A percentile compares a stretch with the other conserved stretches of the same genome.
Evolutionary conservation across 2,888 invertebrate species (phyloP).

Genomic region (Aspidapion aeneum): DNA sequence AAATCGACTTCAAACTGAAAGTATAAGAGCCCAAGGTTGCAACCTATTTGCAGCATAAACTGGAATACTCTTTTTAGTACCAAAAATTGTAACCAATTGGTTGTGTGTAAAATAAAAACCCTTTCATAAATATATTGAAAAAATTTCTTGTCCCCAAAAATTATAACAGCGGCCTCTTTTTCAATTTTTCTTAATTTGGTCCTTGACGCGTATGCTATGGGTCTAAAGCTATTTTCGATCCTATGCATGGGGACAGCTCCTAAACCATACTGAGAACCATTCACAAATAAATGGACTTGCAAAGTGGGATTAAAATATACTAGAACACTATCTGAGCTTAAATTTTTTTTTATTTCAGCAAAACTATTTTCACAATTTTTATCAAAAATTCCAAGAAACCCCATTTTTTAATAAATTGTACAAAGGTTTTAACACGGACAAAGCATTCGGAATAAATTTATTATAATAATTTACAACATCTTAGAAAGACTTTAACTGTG

Average conservation of each 20-base stretch:
- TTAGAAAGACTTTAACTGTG: conserved; percentile 15
- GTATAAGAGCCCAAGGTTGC: conserved; percentile 5
- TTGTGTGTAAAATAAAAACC: conserved; percentile 1
- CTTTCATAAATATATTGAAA: conserved; percentile 9
- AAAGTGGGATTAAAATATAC: conserved; percentile 8
- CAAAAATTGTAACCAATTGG: conserved; percentile 18
- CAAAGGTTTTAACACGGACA: conserved; percentile 5
- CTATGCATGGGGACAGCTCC: conserved; percentile 10
- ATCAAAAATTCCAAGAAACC: conserved; percentile 7
- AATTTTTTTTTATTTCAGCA: conserved; percentile 5
- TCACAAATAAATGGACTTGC: conserved; percentile 6
- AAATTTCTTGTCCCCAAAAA: conserved; percentile 6
- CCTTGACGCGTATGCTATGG: conserved; percentile 4
- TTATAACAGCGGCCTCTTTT: background rate
- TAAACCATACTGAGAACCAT: conserved; percentile 7
- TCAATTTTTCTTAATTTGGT: background rate
- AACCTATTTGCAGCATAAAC: conserved; percentile 10
- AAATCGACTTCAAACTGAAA: background rate
- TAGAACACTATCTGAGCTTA: conserved; percentile 1
- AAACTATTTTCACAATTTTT: conserved; percentile 7
- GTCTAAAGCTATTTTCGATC: background rate
- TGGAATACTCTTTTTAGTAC: conserved; percentile 12
- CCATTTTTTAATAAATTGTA: conserved; percentile 16
- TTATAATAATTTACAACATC: conserved; percentile 12
- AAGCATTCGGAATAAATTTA: conserved; percentile 13